Evolutionary conservation across 2,797 vertebrate genomes (phyloP), one percentile per base, ranked within the genome.

Genomic region (Acanthopagrus latus): DNA sequence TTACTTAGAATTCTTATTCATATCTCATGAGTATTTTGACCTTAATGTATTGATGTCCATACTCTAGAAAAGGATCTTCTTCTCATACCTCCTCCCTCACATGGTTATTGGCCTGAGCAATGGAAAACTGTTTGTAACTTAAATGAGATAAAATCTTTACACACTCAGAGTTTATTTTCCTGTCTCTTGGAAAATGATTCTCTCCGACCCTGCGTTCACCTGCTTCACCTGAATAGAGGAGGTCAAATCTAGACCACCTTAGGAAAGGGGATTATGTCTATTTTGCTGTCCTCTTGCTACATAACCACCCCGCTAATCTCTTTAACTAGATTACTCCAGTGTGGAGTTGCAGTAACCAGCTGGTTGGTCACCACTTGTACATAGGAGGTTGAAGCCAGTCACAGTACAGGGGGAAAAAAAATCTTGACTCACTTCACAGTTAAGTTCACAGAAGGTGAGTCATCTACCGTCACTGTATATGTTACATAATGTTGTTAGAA

Each of bases 281-380:
- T 91, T 91, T 85, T 87, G 76, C 83, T 62, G 74, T 74, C 65
- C 20, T 79, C 80, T 66, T 76, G 63, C 79, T 83, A 69, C 69
- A 87, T 91, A 91, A 88, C 72, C 59, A 43, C 55, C 69, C 60
- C 3, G 52, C 66, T 94, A 95, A 95, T 94, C 93, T 85, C 83
- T 75, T 89, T 84, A 91, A 89, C 85, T 81, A 89, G 92, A 92
- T 95, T 92, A 91, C 48, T 73, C 47, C 56, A 51, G 76, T 0
- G 7, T 41, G 0, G 2, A 77, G 66, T 59, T 72, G 18, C 70
- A 80, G 70, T 20, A 9, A 41, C 60, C 23, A 52, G 48, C 58
- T 27, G 73, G 48, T 52, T 23, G 58, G 66, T 44, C 14, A 4
- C 9, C 52, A 18, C 56, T 66, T 46, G 47, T 9, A 60, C 33